Evolutionary conservation across 2,888 invertebrate genomes (phyloP).

Genomic region (Tuta absoluta): DNA sequence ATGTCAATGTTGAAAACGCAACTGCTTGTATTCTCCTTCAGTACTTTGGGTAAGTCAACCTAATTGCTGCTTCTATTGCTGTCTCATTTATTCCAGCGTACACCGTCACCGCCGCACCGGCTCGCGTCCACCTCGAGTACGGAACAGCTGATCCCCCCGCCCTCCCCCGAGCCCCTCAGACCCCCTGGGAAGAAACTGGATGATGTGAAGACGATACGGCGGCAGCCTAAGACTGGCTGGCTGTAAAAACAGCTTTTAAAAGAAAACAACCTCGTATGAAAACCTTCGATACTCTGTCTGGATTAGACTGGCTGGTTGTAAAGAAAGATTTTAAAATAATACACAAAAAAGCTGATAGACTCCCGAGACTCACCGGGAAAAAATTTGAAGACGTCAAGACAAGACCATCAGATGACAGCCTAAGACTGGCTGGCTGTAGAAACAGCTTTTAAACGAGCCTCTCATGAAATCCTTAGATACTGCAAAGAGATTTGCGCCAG

Average conservation of each 20-base stretch:
- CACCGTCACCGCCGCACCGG: slow-evolving; percentile 50
- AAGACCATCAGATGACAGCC: slow-evolving; percentile 78
- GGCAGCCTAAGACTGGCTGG: slow-evolving; percentile 69
- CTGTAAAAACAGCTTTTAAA: not conserved
- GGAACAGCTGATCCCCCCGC: slow-evolving; percentile 73
- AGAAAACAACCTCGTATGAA: not conserved
- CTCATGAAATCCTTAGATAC: too few species aligned
- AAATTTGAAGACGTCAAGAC: too few species aligned
- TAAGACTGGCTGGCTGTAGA: slow-evolving; percentile 83
- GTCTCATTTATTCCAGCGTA: slow-evolving; percentile 34
- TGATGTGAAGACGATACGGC: slow-evolving; percentile 78
- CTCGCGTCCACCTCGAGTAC: slow-evolving; percentile 72
- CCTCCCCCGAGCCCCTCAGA: slow-evolving; percentile 66
- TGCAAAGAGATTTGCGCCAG: too few species aligned
- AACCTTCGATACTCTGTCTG: too few species aligned
- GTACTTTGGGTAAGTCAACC: too few species aligned
- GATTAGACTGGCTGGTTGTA: not conserved
- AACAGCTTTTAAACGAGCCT: not conserved
- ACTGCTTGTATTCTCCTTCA: too few species aligned
- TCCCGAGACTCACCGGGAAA: too few species aligned
- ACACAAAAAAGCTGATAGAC: not conserved
- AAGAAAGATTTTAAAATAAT: too few species aligned
- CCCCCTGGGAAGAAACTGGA: slow-evolving; percentile 71
- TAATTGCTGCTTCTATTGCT: too few species aligned
- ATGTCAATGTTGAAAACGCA: too few species aligned